Percentiles rank a stretch among this genome's conserved stretches.
phyloP scores from a whole-genome alignment of 2,113 vertebrate species.

The Nansenia antarctica region DNA sequence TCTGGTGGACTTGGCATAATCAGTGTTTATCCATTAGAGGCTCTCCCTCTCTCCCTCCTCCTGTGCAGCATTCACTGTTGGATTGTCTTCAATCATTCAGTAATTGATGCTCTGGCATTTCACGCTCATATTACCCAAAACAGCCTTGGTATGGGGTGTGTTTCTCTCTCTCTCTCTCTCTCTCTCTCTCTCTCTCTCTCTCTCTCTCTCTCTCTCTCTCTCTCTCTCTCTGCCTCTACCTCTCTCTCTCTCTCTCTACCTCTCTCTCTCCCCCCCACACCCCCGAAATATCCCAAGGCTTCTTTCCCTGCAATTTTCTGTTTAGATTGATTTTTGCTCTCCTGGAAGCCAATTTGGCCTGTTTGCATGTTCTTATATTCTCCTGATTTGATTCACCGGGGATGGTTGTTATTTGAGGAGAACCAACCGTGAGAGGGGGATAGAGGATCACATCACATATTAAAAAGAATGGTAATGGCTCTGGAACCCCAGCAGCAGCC shows the following conservation, averaged over 20 bases:
- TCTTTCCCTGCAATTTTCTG: conserved; percentile 58
- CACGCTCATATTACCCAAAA: conserved; percentile 58
- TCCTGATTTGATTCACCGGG: conserved; percentile 68
- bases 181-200: background rate
- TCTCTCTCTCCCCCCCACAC: conserved; percentile 20
- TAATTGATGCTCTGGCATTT: conserved; percentile 68
- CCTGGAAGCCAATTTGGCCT: conserved; percentile 74
- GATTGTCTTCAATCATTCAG: conserved; percentile 66
- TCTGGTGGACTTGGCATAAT: conserved; percentile 60
- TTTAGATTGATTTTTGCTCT: conserved; percentile 73
- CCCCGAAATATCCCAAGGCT: conserved; percentile 63
- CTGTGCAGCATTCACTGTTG: conserved; percentile 44
- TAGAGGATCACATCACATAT: conserved; percentile 65
- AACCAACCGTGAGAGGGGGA: conserved; percentile 46
- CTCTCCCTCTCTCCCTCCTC: conserved; percentile 41
- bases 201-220: background rate
- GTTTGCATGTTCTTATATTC: conserved; percentile 70
- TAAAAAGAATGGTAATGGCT: conserved; percentile 61
- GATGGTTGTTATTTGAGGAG: conserved; percentile 56
- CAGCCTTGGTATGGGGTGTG: conserved; percentile 42
- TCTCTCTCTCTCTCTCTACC: no score
- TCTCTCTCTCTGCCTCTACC: conserved; percentile 1
- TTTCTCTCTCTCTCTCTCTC: background rate
- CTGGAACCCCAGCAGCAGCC: conserved; percentile 62
- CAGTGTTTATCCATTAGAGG: conserved; percentile 62